Percentiles rank a stretch among this genome's conserved stretches.
Conservation (phyloP, 2,797 vertebrate genomes). For the Bovichtus variegatus region DNA sequence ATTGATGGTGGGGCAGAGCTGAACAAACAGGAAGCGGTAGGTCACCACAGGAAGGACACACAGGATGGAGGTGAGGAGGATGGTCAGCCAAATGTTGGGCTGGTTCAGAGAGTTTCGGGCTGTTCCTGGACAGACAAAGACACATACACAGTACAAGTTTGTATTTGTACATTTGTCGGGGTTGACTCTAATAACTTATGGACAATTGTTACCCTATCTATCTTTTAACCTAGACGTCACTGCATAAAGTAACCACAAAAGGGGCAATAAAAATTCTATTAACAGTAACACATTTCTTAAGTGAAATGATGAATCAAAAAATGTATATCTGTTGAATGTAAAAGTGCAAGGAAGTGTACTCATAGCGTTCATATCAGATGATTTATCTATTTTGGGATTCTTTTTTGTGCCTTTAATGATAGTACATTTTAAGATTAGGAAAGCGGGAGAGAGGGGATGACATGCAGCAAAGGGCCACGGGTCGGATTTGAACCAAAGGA, state of each 20-base stretch:
- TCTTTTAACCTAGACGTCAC: no score
- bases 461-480: no score
- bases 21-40: slow-evolving; percentile 88
- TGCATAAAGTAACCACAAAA: background rate
- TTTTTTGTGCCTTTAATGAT: no score
- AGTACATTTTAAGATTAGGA: no score
- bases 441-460: no score
- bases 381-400: no score
- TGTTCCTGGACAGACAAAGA: slow-evolving; percentile 84
- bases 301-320: no score
- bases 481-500: no score
- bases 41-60: slow-evolving; percentile 90
- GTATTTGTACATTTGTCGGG: rapidly evolving
- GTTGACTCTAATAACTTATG: background rate
- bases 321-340: no score
- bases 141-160: background rate
- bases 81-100: slow-evolving; percentile 89
- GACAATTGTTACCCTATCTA: no score
- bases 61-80: slow-evolving; percentile 89
- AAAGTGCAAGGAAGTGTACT: no score
- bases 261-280: background rate
- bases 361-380: no score
- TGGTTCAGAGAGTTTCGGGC: slow-evolving; percentile 90
- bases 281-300: background rate
- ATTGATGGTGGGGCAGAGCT: slow-evolving; percentile 87